Evolutionary conservation across 2,113 vertebrate genomes (phyloP).

Genomic region (Stictonetta naevosa): DNA sequence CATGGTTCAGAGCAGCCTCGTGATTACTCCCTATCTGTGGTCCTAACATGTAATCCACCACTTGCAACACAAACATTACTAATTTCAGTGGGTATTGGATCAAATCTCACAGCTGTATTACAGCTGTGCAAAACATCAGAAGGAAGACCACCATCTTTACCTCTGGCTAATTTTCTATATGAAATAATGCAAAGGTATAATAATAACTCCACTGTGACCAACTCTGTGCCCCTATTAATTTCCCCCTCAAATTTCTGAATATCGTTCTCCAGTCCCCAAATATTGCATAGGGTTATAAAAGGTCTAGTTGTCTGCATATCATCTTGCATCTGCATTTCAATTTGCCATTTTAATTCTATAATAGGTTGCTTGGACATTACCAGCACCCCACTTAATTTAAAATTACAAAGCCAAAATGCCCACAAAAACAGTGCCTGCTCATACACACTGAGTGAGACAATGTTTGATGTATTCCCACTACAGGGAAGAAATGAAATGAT

Average conservation of each 20-base stretch:
- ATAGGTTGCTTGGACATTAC: background rate
- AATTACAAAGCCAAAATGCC: background rate
- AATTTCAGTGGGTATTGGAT: background rate
- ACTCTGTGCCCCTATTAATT: background rate
- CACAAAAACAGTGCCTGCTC: background rate
- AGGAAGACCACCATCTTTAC: background rate
- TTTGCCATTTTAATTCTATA: background rate
- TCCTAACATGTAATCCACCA: background rate
- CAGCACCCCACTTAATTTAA: background rate
- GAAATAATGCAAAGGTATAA: background rate
- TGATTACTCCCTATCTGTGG: background rate
- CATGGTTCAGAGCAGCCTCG: rapidly evolving
- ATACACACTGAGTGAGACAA: background rate
- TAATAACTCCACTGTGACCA: background rate
- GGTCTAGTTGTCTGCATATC: background rate
- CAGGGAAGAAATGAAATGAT: background rate
- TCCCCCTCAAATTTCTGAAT: background rate
- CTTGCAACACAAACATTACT: background rate
- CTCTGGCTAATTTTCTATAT: background rate
- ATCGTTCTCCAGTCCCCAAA: background rate
- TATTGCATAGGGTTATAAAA: background rate
- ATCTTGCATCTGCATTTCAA: background rate
- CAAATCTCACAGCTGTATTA: background rate
- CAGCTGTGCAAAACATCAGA: background rate
- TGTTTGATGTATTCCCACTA: background rate